phyloP scores from a whole-genome alignment of 2,113 vertebrate genomes.

The Nothocercus nigrocapillus region DNA sequence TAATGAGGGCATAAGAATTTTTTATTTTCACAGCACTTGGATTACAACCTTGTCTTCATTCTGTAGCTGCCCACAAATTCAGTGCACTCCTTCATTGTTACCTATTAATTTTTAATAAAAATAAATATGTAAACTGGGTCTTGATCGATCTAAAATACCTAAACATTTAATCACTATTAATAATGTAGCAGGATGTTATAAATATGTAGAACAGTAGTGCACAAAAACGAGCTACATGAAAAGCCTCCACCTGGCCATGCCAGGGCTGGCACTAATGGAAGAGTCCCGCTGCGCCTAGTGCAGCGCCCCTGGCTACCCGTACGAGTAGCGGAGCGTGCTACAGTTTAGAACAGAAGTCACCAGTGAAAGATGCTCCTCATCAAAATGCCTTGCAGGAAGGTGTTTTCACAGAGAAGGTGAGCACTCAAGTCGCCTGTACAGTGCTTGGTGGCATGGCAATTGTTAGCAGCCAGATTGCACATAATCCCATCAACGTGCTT shows the following conservation, averaged over 20 bases:
- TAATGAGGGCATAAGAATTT: slow-evolving; percentile 21
- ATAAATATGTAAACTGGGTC: slow-evolving; percentile 75
- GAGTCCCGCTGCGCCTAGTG: neutral
- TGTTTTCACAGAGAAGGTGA: neutral
- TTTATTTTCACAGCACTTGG: slow-evolving; percentile 40
- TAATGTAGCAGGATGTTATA: slow-evolving; percentile 75
- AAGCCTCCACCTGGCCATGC: neutral
- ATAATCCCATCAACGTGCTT: slow-evolving; percentile 38
- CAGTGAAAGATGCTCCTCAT: neutral
- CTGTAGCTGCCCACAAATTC: slow-evolving; percentile 4
- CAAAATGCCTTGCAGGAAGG: neutral
- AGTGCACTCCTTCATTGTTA: slow-evolving; percentile 28
- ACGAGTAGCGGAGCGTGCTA: too few relatives aligned
- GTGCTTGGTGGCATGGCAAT: slow-evolving; percentile 25
- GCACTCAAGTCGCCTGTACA: neutral
- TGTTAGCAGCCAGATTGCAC: slow-evolving; percentile 52
- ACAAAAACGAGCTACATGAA: slow-evolving; percentile 44
- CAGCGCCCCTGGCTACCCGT: neutral
- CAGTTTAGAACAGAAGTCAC: neutral
- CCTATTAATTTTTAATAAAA: slow-evolving; percentile 74
- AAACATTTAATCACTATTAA: slow-evolving; percentile 79
- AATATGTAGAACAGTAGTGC: slow-evolving; percentile 69
- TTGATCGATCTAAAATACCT: slow-evolving; percentile 77
- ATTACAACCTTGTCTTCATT: slow-evolving; percentile 8
- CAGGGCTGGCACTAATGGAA: slow-evolving; percentile 20